These are phyloP conservation scores for Ammodytes marinus DNA, from an alignment of 2,113 vertebrate genomes.

Conservation along the genomic window DNA sequence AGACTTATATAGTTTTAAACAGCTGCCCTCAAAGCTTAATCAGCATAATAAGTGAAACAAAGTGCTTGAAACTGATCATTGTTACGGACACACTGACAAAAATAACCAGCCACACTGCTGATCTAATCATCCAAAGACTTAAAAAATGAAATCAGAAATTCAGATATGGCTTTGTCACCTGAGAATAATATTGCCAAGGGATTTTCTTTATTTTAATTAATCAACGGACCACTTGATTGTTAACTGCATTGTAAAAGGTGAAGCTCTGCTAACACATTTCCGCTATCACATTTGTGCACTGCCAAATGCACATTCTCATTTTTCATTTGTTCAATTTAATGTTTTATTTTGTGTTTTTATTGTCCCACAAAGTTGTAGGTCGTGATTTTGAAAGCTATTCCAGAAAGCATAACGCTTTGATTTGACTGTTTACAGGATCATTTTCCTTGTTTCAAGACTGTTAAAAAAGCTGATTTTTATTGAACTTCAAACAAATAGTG, in stretches of 20 bases:
- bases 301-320: not conserved
- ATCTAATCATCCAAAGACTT: slow-evolving; percentile 67
- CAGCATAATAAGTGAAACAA: not conserved
- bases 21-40: not conserved
- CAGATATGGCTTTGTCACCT: slow-evolving; percentile 6
- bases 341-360: not conserved
- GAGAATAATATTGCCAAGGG: slow-evolving; percentile 6
- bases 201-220: not conserved
- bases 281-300: not conserved
- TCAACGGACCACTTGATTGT: slow-evolving; percentile 41
- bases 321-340: not conserved
- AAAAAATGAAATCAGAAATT: slow-evolving; percentile 16
- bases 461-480: slow-evolving; percentile 76
- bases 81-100: not conserved
- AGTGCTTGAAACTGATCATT: not conserved
- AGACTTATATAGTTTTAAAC: not conserved
- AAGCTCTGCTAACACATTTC: not conserved
- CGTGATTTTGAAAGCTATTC: slow-evolving; percentile 18
- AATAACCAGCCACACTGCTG: slow-evolving; percentile 15
- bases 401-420: slow-evolving; percentile 73
- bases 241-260: not conserved
- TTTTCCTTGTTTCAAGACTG: slow-evolving; percentile 71
- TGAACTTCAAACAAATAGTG: slow-evolving; percentile 57
- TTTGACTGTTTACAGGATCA: slow-evolving; percentile 64
- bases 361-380: slow-evolving; percentile 6